Percentiles rank a stretch among this genome's conserved stretches.
Evolutionary conservation across 2,797 vertebrate genomes (phyloP).

Genomic region (Adrianichthys oophorus): DNA sequence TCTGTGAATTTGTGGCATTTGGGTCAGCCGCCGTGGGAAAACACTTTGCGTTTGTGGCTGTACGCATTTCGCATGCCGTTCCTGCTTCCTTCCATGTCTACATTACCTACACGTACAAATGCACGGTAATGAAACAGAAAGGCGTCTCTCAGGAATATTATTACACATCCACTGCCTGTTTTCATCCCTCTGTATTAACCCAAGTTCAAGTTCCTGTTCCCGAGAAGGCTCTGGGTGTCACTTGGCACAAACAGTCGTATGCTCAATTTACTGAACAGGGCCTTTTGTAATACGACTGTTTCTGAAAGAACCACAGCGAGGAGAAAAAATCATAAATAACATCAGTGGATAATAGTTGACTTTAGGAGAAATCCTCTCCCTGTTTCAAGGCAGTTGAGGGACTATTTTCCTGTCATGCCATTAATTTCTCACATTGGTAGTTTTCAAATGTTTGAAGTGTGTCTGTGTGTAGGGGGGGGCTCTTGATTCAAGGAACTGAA

Average conservation of each 20-base stretch:
- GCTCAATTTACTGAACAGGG: not conserved
- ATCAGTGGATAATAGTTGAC: constrained; percentile 1
- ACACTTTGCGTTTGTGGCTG: not conserved
- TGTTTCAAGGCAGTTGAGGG: constrained; percentile 4
- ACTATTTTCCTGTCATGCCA: constrained; percentile 19
- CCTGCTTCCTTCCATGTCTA: not conserved
- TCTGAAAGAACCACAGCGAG: constrained; percentile 9
- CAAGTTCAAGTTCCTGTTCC: not conserved
- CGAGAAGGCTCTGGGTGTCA: constrained; percentile 17
- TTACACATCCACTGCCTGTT: too few relatives aligned
- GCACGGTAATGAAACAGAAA: constrained; percentile 19
- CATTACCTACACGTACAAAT: not conserved
- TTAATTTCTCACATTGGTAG: constrained; percentile 21
- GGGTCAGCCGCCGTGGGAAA: not conserved
- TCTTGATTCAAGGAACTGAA: constrained; percentile 23
- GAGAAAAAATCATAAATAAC: constrained; percentile 8
- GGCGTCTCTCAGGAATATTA: constrained; percentile 31
- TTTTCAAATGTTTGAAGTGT: constrained; percentile 11
- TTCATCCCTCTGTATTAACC: too few relatives aligned
- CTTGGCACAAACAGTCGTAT: not conserved
- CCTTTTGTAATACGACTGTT: not conserved
- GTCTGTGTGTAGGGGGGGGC: not conserved
- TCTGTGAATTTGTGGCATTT: not conserved
- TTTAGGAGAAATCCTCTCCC: constrained; percentile 3
- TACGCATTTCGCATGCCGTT: not conserved